Percentiles rank a stretch among this genome's conserved stretches.
Conservation (phyloP, 2,113 vertebrate species). For the Mustela nigripes region DNA sequence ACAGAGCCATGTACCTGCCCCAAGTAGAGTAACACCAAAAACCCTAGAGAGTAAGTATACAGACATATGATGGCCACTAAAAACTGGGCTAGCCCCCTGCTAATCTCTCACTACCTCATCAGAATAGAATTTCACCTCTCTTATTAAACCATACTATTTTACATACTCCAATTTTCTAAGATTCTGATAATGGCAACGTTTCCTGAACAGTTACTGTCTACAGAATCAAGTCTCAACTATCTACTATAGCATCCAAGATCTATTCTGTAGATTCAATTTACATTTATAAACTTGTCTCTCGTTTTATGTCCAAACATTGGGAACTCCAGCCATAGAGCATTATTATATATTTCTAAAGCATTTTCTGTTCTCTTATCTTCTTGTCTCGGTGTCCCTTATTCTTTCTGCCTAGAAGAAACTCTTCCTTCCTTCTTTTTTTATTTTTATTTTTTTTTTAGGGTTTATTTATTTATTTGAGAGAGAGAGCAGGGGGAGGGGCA, state of each 20-base stretch:
- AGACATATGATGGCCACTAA: not conserved
- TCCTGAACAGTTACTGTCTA: not conserved
- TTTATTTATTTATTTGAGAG: not conserved
- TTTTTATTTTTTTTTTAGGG: no score
- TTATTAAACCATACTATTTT: constrained; percentile 1
- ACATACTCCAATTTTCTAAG: not conserved
- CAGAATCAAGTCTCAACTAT: not conserved
- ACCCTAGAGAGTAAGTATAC: not conserved
- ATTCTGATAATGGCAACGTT: not conserved
- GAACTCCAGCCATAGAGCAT: not conserved
- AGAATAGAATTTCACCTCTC: not conserved
- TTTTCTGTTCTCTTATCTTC: not conserved
- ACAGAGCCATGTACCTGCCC: not conserved
- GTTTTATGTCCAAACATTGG: not conserved
- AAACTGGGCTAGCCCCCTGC: not conserved
- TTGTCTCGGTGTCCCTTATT: not conserved
- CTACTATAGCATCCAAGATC: not conserved
- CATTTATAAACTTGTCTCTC: not conserved
- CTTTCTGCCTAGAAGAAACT: not conserved
- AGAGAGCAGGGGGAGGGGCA: not conserved
- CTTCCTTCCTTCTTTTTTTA: not conserved
- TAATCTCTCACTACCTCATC: not conserved
- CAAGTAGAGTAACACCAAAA: not conserved
- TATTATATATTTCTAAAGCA: not conserved
- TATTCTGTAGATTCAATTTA: not conserved